These are phyloP conservation scores for Tinamus major DNA, from an alignment of 2,797 vertebrate species.

Conservation along the genomic window DNA sequence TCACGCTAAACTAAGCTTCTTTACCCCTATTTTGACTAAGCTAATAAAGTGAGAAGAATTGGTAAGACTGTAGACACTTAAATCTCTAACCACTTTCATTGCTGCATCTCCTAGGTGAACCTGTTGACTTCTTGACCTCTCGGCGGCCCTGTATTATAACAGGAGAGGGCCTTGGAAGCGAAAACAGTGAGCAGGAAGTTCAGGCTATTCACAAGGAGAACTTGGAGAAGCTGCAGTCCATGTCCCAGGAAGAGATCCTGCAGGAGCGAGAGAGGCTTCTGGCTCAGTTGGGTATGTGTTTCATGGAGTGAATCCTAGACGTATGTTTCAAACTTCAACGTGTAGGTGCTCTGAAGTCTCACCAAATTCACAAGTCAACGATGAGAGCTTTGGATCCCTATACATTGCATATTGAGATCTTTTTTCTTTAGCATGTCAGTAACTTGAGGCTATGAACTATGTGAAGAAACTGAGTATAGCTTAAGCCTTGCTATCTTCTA, in stretches of 20 bases:
- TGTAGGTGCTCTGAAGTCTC: not conserved
- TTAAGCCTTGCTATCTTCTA: not conserved
- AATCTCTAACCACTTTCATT: slow-evolving; percentile 1
- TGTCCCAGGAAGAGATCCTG: slow-evolving; percentile 88
- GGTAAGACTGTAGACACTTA: not conserved
- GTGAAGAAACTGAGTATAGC: not conserved
- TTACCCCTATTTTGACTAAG: not conserved
- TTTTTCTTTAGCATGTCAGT: not conserved
- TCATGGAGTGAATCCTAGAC: not conserved
- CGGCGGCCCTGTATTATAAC: slow-evolving; percentile 81
- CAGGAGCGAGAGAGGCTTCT: slow-evolving; percentile 88
- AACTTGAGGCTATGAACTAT: not conserved
- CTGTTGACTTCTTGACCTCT: slow-evolving; percentile 16
- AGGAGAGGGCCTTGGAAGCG: slow-evolving; percentile 85
- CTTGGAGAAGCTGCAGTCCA: slow-evolving; percentile 83
- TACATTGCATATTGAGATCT: not conserved
- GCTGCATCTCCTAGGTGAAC: slow-evolving; percentile 54
- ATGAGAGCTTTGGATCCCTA: not conserved
- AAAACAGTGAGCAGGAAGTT: slow-evolving; percentile 81
- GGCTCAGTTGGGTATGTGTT: slow-evolving; percentile 87
- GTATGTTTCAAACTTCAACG: not conserved
- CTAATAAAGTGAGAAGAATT: not conserved
- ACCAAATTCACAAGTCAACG: not conserved
- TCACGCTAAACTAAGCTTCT: not conserved
- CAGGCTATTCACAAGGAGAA: slow-evolving; percentile 93